A percentile compares a stretch with the other conserved stretches of the same genome.
Evolutionary conservation across 2,797 vertebrate species (phyloP).

Genomic region (Erethizon dorsatum): DNA sequence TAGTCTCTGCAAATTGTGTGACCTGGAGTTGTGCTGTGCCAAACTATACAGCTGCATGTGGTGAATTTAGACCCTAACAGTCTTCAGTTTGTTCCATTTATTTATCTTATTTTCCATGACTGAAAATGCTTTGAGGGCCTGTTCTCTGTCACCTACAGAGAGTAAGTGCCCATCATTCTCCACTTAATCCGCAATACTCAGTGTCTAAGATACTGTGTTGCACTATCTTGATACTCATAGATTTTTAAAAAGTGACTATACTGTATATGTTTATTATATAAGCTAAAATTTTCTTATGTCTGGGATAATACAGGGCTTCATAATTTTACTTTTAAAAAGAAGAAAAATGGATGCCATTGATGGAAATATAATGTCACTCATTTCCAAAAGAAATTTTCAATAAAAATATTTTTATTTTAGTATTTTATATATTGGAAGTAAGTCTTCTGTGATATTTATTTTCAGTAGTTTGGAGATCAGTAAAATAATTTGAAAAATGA

Average conservation of each 20-base stretch:
- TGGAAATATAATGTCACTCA: neutral
- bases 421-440: slow-evolving; percentile 44
- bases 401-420: neutral
- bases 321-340: slow-evolving; percentile 40
- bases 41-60: neutral
- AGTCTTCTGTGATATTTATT: neutral
- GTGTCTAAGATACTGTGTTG: neutral
- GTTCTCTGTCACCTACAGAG: neutral
- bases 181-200: neutral
- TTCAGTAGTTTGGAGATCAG: slow-evolving; percentile 44
- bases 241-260: neutral
- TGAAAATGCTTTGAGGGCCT: neutral
- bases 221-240: neutral
- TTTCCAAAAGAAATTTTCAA: neutral
- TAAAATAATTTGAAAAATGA: slow-evolving; percentile 6
- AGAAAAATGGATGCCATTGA: neutral
- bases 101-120: slow-evolving; percentile 16
- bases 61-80: neutral
- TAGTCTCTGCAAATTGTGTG: neutral
- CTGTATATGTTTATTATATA: neutral
- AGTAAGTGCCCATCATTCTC: neutral
- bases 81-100: neutral
- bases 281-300: neutral
- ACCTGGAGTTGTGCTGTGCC: neutral
- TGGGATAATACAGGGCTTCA: neutral